A percentile compares a stretch with the other conserved stretches of the same genome.
Evolutionary conservation across 2,113 vertebrate genomes (phyloP).

Genomic region (Lagopus muta): DNA sequence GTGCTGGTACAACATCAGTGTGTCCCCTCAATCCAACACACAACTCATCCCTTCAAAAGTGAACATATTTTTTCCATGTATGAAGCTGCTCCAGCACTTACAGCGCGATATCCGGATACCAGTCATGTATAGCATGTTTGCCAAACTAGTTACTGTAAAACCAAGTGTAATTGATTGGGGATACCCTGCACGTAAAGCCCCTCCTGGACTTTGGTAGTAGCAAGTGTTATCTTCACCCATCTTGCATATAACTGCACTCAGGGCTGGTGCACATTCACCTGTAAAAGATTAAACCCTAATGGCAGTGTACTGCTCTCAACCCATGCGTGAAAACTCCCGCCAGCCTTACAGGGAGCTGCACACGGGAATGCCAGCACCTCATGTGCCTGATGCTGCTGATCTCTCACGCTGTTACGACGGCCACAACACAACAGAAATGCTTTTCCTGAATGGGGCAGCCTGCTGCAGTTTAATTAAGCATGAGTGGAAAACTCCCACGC

Average conservation of each 20-base stretch:
- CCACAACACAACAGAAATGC: background rate
- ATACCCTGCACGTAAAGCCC: background rate
- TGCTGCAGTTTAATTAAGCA: background rate
- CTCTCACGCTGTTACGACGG: background rate
- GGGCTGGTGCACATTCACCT: background rate
- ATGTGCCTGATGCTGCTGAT: background rate
- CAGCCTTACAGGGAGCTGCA: background rate
- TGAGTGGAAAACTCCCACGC: background rate
- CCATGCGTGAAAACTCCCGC: background rate
- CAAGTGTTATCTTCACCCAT: slow-evolving; percentile 15
- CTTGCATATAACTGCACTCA: background rate
- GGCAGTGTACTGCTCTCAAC: background rate
- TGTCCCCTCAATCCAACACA: background rate
- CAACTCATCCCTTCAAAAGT: background rate
- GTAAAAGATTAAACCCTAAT: slow-evolving; percentile 53
- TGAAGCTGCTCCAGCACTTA: background rate
- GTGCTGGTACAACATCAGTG: background rate
- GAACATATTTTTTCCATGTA: background rate
- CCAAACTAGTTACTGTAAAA: slow-evolving; percentile 44
- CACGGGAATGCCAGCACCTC: background rate
- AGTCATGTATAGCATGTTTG: fast-evolving
- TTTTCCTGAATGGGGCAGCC: fast-evolving
- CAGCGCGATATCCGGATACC: background rate
- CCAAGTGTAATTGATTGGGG: background rate
- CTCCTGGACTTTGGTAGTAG: background rate